Base-by-base conservation (phyloP, 1,140 invertebrate genomes). In the Thaumetopoea pityocampa region DNA sequence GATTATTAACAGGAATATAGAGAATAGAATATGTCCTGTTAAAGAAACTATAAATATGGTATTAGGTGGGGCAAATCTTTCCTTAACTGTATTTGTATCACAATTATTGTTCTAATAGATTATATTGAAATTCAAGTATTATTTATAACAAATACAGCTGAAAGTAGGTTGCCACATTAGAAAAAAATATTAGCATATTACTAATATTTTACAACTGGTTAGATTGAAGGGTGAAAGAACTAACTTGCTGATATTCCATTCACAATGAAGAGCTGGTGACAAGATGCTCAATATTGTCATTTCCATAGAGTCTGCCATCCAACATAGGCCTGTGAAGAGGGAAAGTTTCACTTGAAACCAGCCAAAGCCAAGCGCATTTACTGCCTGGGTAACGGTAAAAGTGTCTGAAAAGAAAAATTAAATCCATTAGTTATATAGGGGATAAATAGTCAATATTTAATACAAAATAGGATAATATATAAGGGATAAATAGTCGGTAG, bases 281-380 rank as follows among this genome's bases (percentile, higher is more conserved):
- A 98, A 78, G 52, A 98, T 97, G 56, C 94, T 95, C 4, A 99
- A 85, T 66, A 98, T 97, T 70, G 97, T 98, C 93, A 98, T 98
- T 87, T 98, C 97, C 96, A 98, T 98, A 22, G 95, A 96, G 81
- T 99, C 97, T 15, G 96, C 94, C 96, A 98, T 98, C 96, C 96
- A 95, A 67, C 94, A 96, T 2, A 96, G 82, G 1, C 94, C 94
- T 17, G 94, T 95, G 60, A 94, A 92, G 8, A 96, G 84, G 1
- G 94, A 95, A 9, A 96, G 67, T 67, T 97, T 96, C 0, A 98
- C 90, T 91, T 98, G 97, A 81, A 98, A 98, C 87, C 92, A 95
- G 10, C 97, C 97, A 89, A 98, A 98, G 3, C 97, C 97, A 42
- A 98, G 88, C 1, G 92, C 90, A 87, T 98, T 97, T n/a, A 98